phyloP scores from a whole-genome alignment of 2,888 invertebrate species.

The Sialis lutaria region DNA sequence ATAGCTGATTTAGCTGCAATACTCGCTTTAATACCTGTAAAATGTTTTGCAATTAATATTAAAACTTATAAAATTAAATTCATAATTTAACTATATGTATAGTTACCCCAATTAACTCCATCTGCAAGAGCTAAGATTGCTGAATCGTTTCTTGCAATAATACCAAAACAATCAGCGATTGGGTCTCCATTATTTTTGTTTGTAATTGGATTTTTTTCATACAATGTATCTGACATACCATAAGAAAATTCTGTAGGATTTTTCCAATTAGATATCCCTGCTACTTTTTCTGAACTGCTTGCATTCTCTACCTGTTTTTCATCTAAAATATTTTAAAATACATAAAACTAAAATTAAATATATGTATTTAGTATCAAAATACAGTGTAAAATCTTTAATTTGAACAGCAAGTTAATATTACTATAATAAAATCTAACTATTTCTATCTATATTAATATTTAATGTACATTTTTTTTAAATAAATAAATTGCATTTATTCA shows the following conservation, averaged over 20 bases:
- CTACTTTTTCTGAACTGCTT: not conserved
- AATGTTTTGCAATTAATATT: not conserved
- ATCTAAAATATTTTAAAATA: no score
- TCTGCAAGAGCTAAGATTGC: slow-evolving; percentile 69
- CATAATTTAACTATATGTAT: not conserved
- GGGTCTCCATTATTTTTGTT: slow-evolving; percentile 57
- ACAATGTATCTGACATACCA: slow-evolving; percentile 60
- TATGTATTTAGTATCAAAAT: no score
- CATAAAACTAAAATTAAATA: no score
- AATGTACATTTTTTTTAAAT: no score
- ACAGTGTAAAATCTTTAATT: no score
- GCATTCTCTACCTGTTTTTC: no score
- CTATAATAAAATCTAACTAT: no score
- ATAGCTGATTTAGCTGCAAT: slow-evolving; percentile 73
- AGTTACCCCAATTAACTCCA: slow-evolving; percentile 76
- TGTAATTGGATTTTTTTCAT: slow-evolving; percentile 67
- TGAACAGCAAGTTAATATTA: no score
- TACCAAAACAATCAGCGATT: slow-evolving; percentile 74
- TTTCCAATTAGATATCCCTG: slow-evolving; percentile 28
- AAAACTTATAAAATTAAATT: no score
- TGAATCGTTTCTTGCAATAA: slow-evolving; percentile 53
- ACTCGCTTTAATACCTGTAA: slow-evolving; percentile 53
- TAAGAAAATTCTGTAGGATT: slow-evolving; percentile 36
- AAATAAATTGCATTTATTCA: no score
- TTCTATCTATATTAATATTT: no score